Conservation (phyloP, 2,888 invertebrate species). For the Polylopha cassiicola region DNA sequence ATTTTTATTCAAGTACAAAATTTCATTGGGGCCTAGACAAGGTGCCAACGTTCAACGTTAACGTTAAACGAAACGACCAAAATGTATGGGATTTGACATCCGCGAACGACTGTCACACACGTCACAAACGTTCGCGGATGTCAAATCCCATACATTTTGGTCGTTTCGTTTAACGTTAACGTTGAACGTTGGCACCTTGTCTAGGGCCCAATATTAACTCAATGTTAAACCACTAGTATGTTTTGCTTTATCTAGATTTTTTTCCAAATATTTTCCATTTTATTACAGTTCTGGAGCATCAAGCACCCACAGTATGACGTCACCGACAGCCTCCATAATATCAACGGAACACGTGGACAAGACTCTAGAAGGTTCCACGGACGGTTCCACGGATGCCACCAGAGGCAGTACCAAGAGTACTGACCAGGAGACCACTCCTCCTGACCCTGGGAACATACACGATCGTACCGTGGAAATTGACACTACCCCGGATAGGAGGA, state of each 20-base stretch:
- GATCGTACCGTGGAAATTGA: conserved; percentile 52
- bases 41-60: too few species aligned
- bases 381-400: conserved; percentile 32
- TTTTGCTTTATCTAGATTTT: not conserved
- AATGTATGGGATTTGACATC: too few species aligned
- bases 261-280: conserved; percentile 18
- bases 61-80: too few species aligned
- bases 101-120: too few species aligned
- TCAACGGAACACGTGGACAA: conserved; percentile 54
- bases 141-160: too few species aligned
- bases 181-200: too few species aligned
- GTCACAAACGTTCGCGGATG: too few species aligned
- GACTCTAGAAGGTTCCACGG: conserved; percentile 46
- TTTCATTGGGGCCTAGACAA: too few species aligned
- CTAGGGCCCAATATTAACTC: not conserved
- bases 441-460: conserved; percentile 65
- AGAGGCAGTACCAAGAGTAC: conserved; percentile 33
- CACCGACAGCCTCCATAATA: conserved; percentile 44
- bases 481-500: conserved; percentile 49
- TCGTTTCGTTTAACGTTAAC: too few species aligned
- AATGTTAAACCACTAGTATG: not conserved
- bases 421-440: conserved; percentile 44
- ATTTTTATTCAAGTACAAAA: too few species aligned
- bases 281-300: conserved; percentile 54
- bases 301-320: conserved; percentile 64